Conservation (phyloP, 2,113 vertebrate species). For the Atlantisia rogersi region DNA sequence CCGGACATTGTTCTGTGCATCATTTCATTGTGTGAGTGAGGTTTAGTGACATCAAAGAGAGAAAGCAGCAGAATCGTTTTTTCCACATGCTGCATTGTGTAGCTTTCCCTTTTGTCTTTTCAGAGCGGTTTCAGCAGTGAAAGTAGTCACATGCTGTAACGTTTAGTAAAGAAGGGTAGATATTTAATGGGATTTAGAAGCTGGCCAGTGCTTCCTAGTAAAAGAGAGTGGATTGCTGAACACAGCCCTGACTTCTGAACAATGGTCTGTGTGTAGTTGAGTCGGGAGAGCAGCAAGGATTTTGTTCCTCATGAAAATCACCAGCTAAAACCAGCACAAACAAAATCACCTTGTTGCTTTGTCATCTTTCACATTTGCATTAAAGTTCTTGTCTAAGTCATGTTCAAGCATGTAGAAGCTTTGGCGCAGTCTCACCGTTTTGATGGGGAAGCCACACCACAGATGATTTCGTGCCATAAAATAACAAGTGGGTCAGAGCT, state of each 20-base stretch:
- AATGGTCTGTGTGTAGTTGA: not conserved
- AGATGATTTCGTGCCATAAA: not conserved
- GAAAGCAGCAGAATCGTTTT: slow-evolving; percentile 45
- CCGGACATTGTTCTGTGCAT: slow-evolving; percentile 27
- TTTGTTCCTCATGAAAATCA: not conserved
- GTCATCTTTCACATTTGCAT: not conserved
- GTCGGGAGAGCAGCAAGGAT: not conserved
- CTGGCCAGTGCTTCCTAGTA: not conserved
- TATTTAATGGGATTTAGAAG: slow-evolving; percentile 32
- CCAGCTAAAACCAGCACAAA: not conserved
- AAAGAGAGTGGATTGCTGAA: not conserved
- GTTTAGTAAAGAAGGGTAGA: not conserved
- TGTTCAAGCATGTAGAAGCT: not conserved
- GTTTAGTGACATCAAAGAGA: slow-evolving; percentile 56
- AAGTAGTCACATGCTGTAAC: slow-evolving; percentile 12
- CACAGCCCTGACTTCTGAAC: not conserved
- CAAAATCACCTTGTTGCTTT: not conserved
- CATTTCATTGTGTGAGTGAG: not conserved
- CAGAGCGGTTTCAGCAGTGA: slow-evolving; percentile 16
- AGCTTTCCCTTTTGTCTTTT: slow-evolving; percentile 29
- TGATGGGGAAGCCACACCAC: not conserved
- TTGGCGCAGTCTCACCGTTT: not conserved
- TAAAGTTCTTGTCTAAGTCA: not conserved
- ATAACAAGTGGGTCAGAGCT: not conserved
- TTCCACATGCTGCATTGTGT: not conserved